phyloP scores from a whole-genome alignment of 92 coral and sea anemone genomes.

The Metridium senile region DNA sequence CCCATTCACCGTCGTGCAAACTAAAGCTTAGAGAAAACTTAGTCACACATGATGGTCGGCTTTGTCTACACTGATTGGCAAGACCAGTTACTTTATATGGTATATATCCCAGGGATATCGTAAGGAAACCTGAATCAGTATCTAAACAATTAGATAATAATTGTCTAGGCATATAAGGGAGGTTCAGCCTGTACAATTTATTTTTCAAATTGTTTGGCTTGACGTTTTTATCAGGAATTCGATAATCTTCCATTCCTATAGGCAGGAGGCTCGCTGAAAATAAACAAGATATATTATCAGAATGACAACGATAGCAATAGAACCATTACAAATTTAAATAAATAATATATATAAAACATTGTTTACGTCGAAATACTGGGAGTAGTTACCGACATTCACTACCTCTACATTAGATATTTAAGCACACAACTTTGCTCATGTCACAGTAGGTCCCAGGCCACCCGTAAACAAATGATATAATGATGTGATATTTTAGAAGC shows the following conservation, averaged over 20 bases:
- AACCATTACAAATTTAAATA: too few species aligned
- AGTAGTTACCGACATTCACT: too few species aligned
- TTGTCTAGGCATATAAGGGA: conserved; percentile 1
- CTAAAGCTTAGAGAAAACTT: conserved; percentile 42
- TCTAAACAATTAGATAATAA: not conserved
- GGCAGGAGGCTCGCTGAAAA: conserved; percentile 13
- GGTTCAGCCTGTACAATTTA: conserved; percentile 28
- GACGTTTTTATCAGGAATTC: conserved; percentile 22
- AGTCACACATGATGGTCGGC: not conserved
- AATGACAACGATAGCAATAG: not conserved
- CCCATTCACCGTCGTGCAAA: conserved; percentile 50
- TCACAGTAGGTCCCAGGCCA: too few species aligned
- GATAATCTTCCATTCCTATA: conserved; percentile 53
- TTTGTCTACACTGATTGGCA: conserved; percentile 46
- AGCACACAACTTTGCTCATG: too few species aligned
- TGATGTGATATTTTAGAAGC: too few species aligned
- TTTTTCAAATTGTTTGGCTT: not conserved
- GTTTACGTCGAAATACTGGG: too few species aligned
- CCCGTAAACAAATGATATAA: too few species aligned
- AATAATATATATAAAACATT: too few species aligned
- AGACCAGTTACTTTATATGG: conserved; percentile 38
- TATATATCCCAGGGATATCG: conserved; percentile 30
- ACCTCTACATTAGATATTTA: too few species aligned
- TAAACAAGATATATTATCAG: not conserved
- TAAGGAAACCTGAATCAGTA: not conserved